phyloP scores from a whole-genome alignment of 2,113 vertebrate species.

The Datnioides undecimradiatus region DNA sequence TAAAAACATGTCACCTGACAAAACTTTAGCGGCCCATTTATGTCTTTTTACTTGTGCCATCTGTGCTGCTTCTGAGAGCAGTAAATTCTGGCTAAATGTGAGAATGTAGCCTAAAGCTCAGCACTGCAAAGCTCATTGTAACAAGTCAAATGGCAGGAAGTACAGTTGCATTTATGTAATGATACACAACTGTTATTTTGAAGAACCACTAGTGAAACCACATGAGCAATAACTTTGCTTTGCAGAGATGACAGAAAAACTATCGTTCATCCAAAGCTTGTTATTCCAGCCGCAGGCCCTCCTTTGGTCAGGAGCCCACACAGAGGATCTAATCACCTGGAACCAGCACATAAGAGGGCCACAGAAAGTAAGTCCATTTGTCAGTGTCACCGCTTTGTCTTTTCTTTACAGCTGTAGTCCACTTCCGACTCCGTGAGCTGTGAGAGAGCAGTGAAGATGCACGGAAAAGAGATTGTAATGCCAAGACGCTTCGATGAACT shows the following conservation, averaged over 20 bases:
- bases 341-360: constrained; percentile 19
- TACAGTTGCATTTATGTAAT: no score
- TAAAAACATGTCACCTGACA: constrained; percentile 35
- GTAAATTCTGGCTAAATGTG: not conserved
- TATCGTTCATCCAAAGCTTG: not conserved
- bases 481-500: not conserved
- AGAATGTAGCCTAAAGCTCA: not conserved
- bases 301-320: constrained; percentile 24
- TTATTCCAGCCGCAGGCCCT: not conserved
- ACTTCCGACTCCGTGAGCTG: not conserved
- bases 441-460: not conserved
- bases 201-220: not conserved
- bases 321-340: constrained; percentile 30
- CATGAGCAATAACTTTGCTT: not conserved
- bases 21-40: constrained; percentile 10
- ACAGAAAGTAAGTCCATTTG: constrained; percentile 52
- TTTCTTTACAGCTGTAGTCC: constrained; percentile 18
- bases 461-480: not conserved
- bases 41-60: constrained; percentile 13
- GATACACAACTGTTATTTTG: not conserved
- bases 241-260: not conserved
- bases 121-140: not conserved
- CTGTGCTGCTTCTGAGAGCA: not conserved
- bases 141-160: not conserved
- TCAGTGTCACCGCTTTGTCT: constrained; percentile 57